A percentile compares a stretch with the other conserved stretches of the same genome.
Conservation (phyloP, 2,888 invertebrate species). For the Antheraea yamamai region DNA sequence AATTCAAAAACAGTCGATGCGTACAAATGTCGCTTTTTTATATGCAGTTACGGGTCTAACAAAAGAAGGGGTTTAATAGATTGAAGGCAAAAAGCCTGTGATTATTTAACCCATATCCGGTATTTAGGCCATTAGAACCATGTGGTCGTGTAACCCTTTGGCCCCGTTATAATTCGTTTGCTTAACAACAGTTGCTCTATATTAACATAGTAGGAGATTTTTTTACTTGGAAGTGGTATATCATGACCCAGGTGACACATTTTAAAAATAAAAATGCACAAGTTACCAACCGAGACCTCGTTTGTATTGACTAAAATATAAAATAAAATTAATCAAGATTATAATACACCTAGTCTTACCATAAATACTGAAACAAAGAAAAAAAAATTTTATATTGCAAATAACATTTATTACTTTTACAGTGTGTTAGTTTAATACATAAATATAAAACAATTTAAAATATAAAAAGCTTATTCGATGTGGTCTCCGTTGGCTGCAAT, state of each 20-base stretch:
- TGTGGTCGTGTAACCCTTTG: slow-evolving; percentile 79
- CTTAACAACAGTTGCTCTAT: slow-evolving; percentile 73
- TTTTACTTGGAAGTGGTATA: slow-evolving; percentile 54
- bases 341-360: too few relatives aligned
- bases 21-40: slow-evolving; percentile 67
- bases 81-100: slow-evolving; percentile 68
- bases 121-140: slow-evolving; percentile 54
- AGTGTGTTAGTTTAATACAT: too few relatives aligned
- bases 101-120: slow-evolving; percentile 81
- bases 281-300: not conserved
- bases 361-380: too few relatives aligned
- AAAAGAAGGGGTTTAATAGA: slow-evolving; percentile 70
- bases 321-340: too few relatives aligned
- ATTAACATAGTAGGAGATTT: slow-evolving; percentile 61
- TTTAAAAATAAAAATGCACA: slow-evolving; percentile 27
- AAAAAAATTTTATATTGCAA: too few relatives aligned
- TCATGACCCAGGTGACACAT: slow-evolving; percentile 63
- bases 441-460: too few relatives aligned
- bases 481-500: too few relatives aligned
- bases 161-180: slow-evolving; percentile 73
- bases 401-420: too few relatives aligned
- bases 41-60: slow-evolving; percentile 64
- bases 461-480: too few relatives aligned
- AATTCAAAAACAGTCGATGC: slow-evolving; percentile 65
- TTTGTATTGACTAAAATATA: too few relatives aligned